These are phyloP conservation scores for Campopleginae sp. DNA, from an alignment of 2,888 invertebrate species.

Conservation along the genomic window DNA sequence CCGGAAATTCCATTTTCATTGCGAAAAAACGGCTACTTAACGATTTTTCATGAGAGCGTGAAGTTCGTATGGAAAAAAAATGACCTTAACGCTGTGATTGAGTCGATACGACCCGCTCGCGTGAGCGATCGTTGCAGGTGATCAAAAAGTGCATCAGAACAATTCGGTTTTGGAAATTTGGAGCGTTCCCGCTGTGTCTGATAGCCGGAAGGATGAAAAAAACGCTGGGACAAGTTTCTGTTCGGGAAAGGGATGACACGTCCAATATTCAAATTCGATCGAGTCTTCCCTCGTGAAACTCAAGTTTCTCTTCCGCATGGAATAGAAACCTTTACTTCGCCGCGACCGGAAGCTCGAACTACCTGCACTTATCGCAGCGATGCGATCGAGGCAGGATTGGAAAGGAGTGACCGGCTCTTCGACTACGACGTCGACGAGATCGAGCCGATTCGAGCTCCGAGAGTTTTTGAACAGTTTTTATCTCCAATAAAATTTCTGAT, in stretches of 20 bases:
- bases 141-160: too few relatives aligned
- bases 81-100: too few relatives aligned
- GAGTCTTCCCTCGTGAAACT: conserved; percentile 43
- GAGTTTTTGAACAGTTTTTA: not conserved
- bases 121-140: too few relatives aligned
- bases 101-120: too few relatives aligned
- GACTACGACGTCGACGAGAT: conserved; percentile 13
- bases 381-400: conserved; percentile 55
- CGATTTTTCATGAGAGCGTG: not conserved
- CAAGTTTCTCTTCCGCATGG: conserved; percentile 8
- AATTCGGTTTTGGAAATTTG: too few relatives aligned
- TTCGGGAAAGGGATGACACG: conserved; percentile 48
- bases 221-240: not conserved
- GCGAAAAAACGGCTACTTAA: not conserved
- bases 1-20: not conserved
- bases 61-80: not conserved
- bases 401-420: conserved; percentile 48
- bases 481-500: not conserved
- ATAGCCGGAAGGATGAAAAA: not conserved
- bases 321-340: conserved; percentile 20
- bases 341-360: conserved; percentile 52
- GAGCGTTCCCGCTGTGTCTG: too few relatives aligned
- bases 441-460: not conserved
- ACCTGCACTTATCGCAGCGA: conserved; percentile 57
- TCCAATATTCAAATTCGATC: conserved; percentile 63